Evolutionary conservation across 1,140 invertebrate genomes (phyloP).

Genomic region (Eulimnadia texana): DNA sequence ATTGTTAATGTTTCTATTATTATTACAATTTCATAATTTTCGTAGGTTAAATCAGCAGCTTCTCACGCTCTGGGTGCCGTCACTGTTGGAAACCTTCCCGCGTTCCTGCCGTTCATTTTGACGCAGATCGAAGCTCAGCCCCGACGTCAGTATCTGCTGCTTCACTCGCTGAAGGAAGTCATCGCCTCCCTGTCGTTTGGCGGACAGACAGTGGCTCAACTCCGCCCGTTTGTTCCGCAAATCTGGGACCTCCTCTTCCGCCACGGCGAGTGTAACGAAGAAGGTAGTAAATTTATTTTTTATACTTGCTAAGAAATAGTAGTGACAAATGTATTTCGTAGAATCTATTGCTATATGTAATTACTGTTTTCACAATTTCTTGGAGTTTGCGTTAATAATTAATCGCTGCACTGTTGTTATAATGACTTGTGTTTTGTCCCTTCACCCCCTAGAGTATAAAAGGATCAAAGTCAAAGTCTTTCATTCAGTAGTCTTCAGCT

Average conservation of each 20-base stretch:
- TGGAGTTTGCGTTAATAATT: too few relatives aligned
- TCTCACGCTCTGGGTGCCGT: conserved; percentile 91
- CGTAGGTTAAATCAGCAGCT: conserved; percentile 72
- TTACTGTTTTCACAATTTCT: too few relatives aligned
- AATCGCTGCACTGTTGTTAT: too few relatives aligned
- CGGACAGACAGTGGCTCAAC: conserved; percentile 18
- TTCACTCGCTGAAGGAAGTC: conserved; percentile 95
- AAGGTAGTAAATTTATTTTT: too few relatives aligned
- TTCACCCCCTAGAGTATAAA: too few relatives aligned
- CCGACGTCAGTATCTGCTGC: conserved; percentile 83
- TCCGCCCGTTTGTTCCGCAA: conserved; percentile 22
- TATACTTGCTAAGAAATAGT: too few relatives aligned
- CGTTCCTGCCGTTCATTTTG: conserved; percentile 87
- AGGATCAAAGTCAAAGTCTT: too few relatives aligned
- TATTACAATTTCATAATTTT: too few relatives aligned
- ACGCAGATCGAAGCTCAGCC: conserved; percentile 85
- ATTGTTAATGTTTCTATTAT: background rate
- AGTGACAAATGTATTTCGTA: too few relatives aligned
- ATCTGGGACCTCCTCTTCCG: conserved; percentile 80
- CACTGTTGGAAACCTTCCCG: conserved; percentile 82
- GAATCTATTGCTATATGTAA: too few relatives aligned
- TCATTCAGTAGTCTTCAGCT: too few relatives aligned
- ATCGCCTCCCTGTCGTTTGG: conserved; percentile 15
- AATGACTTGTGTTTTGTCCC: too few relatives aligned
- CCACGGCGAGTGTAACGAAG: conserved; percentile 89